These are phyloP conservation scores for Ceratina calcarata DNA, from an alignment of 1,140 invertebrate genomes.

Conservation along the genomic window DNA sequence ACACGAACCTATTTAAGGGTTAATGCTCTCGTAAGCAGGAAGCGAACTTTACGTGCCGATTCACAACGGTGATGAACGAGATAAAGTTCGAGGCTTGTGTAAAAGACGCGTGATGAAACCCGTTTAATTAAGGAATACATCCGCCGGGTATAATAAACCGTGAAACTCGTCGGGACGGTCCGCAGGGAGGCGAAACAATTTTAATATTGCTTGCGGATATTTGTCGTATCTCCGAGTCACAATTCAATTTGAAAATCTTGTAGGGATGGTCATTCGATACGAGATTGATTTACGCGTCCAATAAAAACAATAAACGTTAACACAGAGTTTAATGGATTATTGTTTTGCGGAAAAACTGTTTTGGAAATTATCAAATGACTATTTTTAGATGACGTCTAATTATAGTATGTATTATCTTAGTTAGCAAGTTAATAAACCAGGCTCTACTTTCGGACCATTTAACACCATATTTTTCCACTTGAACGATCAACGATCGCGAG, in stretches of 20 bases:
- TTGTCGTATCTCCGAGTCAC: background rate
- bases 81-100: constrained; percentile 10
- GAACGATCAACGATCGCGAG: background rate
- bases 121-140: constrained; percentile 19
- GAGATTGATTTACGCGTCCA: too few relatives aligned
- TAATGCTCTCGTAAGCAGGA: constrained; percentile 28
- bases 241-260: too few relatives aligned
- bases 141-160: background rate
- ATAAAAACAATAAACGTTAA: too few relatives aligned
- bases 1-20: background rate
- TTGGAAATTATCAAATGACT: too few relatives aligned
- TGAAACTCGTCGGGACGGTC: background rate
- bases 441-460: background rate
- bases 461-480: background rate
- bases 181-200: background rate
- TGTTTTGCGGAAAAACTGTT: too few relatives aligned
- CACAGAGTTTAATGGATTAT: too few relatives aligned
- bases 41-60: constrained; percentile 23
- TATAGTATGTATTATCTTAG: too few relatives aligned
- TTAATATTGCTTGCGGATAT: background rate
- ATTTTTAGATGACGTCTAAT: too few relatives aligned
- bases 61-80: constrained; percentile 9
- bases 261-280: too few relatives aligned
- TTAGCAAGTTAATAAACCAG: background rate
- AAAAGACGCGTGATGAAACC: constrained; percentile 12